Conservation (phyloP, 1,140 invertebrate genomes). For the Saccostrea cuccullata region DNA sequence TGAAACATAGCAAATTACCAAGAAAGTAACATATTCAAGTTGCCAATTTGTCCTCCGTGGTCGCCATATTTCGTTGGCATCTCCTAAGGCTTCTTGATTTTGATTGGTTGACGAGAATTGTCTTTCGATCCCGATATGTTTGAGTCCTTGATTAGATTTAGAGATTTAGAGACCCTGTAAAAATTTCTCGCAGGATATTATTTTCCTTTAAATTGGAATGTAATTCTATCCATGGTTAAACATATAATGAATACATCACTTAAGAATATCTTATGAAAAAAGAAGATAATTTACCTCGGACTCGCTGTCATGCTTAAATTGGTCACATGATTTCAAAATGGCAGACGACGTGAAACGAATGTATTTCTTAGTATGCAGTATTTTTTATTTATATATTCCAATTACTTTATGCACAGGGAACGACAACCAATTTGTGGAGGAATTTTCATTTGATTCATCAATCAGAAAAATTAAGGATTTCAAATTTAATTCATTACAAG, state of each 20-base stretch:
- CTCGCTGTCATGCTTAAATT: neutral
- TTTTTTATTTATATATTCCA: neutral
- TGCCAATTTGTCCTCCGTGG: neutral
- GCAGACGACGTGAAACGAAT: neutral
- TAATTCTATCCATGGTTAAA: too few relatives aligned
- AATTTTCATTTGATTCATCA: neutral
- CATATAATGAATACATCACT: too few relatives aligned
- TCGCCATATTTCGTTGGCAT: constrained; percentile 25
- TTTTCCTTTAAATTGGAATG: neutral
- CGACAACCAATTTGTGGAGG: neutral
- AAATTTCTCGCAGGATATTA: neutral
- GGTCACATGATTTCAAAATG: constrained; percentile 25
- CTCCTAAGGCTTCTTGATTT: constrained; percentile 10
- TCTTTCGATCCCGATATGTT: neutral
- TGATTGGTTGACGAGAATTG: neutral
- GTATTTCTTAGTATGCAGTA: neutral
- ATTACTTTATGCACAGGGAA: neutral
- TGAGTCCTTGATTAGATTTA: neutral
- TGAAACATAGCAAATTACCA: neutral
- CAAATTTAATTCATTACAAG: neutral
- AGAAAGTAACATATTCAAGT: neutral
- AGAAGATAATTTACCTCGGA: neutral
- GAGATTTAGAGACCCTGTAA: neutral
- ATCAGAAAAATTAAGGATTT: neutral
- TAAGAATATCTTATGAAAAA: too few relatives aligned